phyloP scores from a whole-genome alignment of 1,140 invertebrate species.

The Zaprionus gabonicus region DNA sequence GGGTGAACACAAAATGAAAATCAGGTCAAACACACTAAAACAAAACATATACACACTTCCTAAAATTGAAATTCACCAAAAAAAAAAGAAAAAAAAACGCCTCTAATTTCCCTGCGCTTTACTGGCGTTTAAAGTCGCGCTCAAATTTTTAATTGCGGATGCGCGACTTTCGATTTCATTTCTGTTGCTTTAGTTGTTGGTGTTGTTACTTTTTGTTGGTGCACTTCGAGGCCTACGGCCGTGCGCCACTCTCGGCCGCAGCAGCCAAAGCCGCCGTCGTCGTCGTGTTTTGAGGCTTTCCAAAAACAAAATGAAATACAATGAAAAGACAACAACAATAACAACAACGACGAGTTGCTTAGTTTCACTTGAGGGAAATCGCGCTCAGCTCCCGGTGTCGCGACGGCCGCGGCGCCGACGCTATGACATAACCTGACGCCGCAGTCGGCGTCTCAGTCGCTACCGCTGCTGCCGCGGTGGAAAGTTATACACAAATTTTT shows the following conservation, averaged over 20 bases:
- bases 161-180: slow-evolving; percentile 79
- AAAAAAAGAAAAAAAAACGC: slow-evolving; percentile 38
- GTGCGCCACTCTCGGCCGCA: slow-evolving; percentile 22
- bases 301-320: slow-evolving; percentile 49
- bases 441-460: slow-evolving; percentile 13
- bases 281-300: slow-evolving; percentile 65
- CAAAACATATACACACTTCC: slow-evolving; percentile 10
- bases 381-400: slow-evolving; percentile 51
- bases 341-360: slow-evolving; percentile 58
- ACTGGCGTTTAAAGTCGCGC: slow-evolving; percentile 63
- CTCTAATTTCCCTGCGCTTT: slow-evolving; percentile 78
- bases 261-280: slow-evolving; percentile 11
- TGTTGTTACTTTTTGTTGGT: slow-evolving; percentile 29
- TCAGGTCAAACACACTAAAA: not conserved
- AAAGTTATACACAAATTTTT: slow-evolving; percentile 77
- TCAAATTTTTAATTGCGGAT: slow-evolving; percentile 76
- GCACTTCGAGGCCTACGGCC: slow-evolving; percentile 57
- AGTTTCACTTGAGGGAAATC: slow-evolving; percentile 81
- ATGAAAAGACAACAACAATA: slow-evolving; percentile 31
- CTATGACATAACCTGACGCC: slow-evolving; percentile 67
- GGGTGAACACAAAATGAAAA: not conserved
- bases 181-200: slow-evolving; percentile 38
- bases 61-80: slow-evolving; percentile 29
- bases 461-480: slow-evolving; percentile 46
- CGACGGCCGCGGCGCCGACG: slow-evolving; percentile 25